A percentile compares a stretch with the other conserved stretches of the same genome.
Conservation (phyloP, 2,797 vertebrate species). For the Anableps anableps region DNA sequence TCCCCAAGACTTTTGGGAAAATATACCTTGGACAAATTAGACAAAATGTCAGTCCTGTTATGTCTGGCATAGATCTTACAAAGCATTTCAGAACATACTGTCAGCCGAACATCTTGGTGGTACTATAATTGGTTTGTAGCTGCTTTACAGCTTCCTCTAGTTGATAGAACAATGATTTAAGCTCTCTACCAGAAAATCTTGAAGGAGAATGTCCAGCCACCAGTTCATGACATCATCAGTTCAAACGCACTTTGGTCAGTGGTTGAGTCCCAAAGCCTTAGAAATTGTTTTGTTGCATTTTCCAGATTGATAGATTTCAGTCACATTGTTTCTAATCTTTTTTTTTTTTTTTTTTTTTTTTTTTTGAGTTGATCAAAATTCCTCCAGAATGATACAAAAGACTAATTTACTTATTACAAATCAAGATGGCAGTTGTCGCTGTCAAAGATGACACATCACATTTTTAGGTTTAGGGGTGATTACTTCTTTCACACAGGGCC, state of each 20-base stretch:
- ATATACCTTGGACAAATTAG: neutral
- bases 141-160: neutral
- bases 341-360: neutral
- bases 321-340: neutral
- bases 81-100: neutral
- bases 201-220: neutral
- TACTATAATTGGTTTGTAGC: neutral
- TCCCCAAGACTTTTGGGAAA: neutral
- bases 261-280: neutral
- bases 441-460: neutral
- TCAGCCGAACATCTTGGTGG: neutral
- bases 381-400: neutral
- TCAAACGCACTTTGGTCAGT: neutral
- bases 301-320: neutral
- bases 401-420: neutral
- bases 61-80: neutral
- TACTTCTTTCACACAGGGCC: neutral
- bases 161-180: neutral
- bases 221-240: neutral
- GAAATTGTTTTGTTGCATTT: neutral
- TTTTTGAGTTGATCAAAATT: neutral
- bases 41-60: neutral
- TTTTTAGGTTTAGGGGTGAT: neutral
- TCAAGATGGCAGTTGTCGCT: neutral
- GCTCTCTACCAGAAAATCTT: neutral